Evolutionary conservation across 2,888 invertebrate species (phyloP).

Genomic region (Eumacrocentrus americanus): DNA sequence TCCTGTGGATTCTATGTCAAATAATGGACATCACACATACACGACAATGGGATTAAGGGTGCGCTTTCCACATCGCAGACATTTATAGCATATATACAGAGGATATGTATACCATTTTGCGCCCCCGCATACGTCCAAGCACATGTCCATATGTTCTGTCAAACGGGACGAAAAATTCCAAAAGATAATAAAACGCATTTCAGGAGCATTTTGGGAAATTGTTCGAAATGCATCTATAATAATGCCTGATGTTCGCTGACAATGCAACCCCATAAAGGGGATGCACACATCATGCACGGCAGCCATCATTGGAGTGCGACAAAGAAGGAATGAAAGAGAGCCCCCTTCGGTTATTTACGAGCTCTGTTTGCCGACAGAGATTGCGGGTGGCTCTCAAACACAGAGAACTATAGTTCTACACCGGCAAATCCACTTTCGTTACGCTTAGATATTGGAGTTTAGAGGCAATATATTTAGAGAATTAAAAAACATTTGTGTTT

Average conservation of each 20-base stretch:
- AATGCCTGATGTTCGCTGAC: neutral
- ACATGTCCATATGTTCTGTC: neutral
- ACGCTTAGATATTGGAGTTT: slow-evolving; percentile 25
- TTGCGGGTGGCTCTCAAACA: slow-evolving; percentile 57
- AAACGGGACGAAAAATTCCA: no score
- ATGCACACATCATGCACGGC: no score
- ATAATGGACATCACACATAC: neutral
- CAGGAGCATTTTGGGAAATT: slow-evolving; percentile 2
- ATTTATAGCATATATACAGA: no score
- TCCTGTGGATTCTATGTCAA: neutral
- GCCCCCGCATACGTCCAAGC: neutral
- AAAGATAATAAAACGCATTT: neutral
- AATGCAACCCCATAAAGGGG: neutral
- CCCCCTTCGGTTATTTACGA: slow-evolving; percentile 37
- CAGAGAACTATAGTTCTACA: no score
- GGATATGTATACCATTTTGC: neutral
- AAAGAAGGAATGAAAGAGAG: neutral
- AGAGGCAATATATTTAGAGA: no score
- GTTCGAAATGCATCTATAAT: neutral
- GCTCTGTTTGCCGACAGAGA: slow-evolving; percentile 52
- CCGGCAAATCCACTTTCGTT: slow-evolving; percentile 34
- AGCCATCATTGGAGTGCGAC: neutral
- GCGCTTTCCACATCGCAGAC: neutral
- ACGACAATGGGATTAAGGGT: neutral
- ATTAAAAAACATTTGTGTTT: no score